Base-by-base conservation (phyloP, 2,797 vertebrate genomes). In the Vipera latastei region DNA sequence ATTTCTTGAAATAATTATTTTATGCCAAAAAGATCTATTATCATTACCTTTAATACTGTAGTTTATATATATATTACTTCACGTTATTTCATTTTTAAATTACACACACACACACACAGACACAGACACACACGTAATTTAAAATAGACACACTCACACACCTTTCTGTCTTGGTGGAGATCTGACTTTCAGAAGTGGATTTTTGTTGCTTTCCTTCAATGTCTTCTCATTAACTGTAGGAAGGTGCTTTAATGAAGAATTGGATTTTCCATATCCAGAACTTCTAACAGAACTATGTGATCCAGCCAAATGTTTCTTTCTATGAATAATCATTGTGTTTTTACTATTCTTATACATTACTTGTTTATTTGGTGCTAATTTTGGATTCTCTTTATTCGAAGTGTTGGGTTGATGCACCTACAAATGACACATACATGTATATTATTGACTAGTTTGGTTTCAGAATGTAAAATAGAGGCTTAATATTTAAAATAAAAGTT, bases 251-350 rank as follows among this genome's bases (percentile, higher is more conserved):
- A 96, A 93, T 16, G 93, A 91, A 28, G 96, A 96, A 95, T 55
- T 96, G 14, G 94, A 53, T 95, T 97, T 98, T 60, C 97, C 98
- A 92, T 97, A 98, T 18, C 97, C 98, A 94, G 97, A 98, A 95
- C 97, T 97, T 94, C 96, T 97, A 91, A 97, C 96, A 86, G 96
- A 90, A 5, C 96, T 94, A 91, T 96, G 96, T 56, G 95, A 85
- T 93, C 96, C 91, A 90, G 83, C 95, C 0, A 96, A 94, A 63
- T 94, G 61, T 92, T 97, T 98, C 95, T 96, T 98, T 94, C 97
- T 98, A 93, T 93, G 94, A 89, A 96, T 78, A 89, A 97, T 60
- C 93, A 95, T 91, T 92, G 96, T 90, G 95, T 96, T 97, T 96
- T 91, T 97, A 55, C 93, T 90, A 53, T 94, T 97, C 90, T 97